phyloP scores from a whole-genome alignment of 2,888 invertebrate species.

The Diadromus collaris region DNA sequence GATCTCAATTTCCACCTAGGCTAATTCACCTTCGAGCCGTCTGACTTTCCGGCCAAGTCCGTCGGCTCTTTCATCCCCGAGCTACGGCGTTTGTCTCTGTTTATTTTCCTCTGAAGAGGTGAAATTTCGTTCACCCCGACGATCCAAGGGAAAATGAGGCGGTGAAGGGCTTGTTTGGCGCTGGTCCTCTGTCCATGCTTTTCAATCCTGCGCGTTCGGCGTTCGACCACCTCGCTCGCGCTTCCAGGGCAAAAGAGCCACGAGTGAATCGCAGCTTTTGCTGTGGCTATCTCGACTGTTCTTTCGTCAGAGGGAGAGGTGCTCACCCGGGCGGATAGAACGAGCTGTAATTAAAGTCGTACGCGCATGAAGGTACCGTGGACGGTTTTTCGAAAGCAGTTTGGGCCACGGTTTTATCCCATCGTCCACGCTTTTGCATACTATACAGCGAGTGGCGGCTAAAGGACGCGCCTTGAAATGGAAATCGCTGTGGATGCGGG shows the following conservation, averaged over 20 bases:
- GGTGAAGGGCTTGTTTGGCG: slow-evolving; percentile 44
- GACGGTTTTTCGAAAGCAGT: slow-evolving; percentile 58
- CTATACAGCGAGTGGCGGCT: slow-evolving; percentile 18
- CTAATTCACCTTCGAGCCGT: background rate
- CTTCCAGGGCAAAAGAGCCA: slow-evolving; percentile 35
- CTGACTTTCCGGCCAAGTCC: background rate
- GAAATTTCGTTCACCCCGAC: slow-evolving; percentile 70
- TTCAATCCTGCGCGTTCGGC: slow-evolving; percentile 13
- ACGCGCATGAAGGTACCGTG: slow-evolving; percentile 35
- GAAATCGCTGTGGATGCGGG: slow-evolving; percentile 51
- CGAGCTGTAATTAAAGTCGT: slow-evolving; percentile 60
- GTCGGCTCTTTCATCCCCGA: background rate
- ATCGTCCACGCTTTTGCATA: slow-evolving; percentile 54
- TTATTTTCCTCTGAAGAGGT: slow-evolving; percentile 72
- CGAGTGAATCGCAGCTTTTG: slow-evolving; percentile 50
- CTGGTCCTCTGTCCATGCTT: slow-evolving; percentile 33
- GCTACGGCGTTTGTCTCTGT: slow-evolving; percentile 53
- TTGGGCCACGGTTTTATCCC: slow-evolving; percentile 52
- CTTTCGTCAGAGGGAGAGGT: slow-evolving; percentile 39
- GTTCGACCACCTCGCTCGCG: slow-evolving; percentile 21
- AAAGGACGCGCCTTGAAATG: slow-evolving; percentile 57
- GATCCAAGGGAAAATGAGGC: slow-evolving; percentile 19
- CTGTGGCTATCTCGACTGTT: slow-evolving; percentile 51
- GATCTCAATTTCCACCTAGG: background rate
- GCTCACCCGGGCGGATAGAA: slow-evolving; percentile 19